A percentile compares a stretch with the other conserved stretches of the same genome.
phyloP scores from a whole-genome alignment of 2,888 invertebrate species.

The Cephus spinipes region DNA sequence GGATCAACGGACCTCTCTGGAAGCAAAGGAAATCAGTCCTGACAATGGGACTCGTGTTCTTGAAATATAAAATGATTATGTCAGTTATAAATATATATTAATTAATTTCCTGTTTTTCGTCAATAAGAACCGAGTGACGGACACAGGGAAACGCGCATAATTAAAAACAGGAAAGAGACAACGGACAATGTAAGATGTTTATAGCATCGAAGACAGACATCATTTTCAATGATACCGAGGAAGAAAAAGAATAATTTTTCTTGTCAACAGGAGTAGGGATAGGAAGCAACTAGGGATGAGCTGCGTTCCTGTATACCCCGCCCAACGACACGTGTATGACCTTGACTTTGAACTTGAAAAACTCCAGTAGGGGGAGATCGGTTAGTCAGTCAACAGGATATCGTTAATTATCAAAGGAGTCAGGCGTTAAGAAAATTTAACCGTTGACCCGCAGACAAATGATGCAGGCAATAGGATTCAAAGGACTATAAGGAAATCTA shows the following conservation, averaged over 20 bases:
- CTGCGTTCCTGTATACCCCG: not conserved
- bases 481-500: not conserved
- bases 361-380: not conserved
- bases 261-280: not conserved
- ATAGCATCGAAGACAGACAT: not conserved
- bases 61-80: not conserved
- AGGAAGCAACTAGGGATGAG: not conserved
- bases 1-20: not conserved
- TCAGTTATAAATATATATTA: no score
- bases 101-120: not conserved
- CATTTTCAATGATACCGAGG: not conserved
- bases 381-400: not conserved
- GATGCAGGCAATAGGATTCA: not conserved
- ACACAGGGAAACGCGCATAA: not conserved
- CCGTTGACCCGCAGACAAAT: not conserved
- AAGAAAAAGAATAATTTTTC: not conserved
- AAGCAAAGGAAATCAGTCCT: not conserved
- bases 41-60: not conserved
- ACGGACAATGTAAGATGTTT: not conserved
- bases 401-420: not conserved
- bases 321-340: conserved; percentile 31
- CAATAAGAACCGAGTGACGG: not conserved
- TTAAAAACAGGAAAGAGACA: not conserved
- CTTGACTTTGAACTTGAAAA: conserved; percentile 32
- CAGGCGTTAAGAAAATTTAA: not conserved